Base-by-base conservation (phyloP, 2,113 vertebrate species). In the Pica pica region DNA sequence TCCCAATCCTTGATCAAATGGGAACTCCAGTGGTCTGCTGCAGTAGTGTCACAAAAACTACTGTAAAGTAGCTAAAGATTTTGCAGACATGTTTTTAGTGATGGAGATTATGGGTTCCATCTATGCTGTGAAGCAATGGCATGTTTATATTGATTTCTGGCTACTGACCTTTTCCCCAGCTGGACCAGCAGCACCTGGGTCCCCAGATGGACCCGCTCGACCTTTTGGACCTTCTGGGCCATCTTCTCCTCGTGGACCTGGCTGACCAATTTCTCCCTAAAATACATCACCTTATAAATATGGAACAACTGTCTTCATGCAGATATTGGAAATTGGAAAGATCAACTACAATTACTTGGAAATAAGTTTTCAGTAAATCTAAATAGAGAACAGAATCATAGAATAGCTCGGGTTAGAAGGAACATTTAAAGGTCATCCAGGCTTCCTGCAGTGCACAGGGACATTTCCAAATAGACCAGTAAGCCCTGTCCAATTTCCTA, bases 161-260 rank as follows among this genome's bases (percentile, higher is more conserved):
- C 59, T 74, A 97, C 98, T 60, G 37, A 99, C 99, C 99, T 99
- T 99, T 94, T 99, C 99, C 64, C 99, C 99, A 93, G 99, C 98
- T 42, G 97, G 98, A 80, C 99, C 99, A 44, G 98, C 27, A 59
- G 99, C 98, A 77, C 99, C 99, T 4, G 98, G 90, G 82, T 99
- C 99, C 89, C 99, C 99, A 16, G 97, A 97, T 47, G 99, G 99
- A 47, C 99, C 99, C 6, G 98, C 64, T 90, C 99, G 98, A 79
- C 99, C 99, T 97, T 99, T 99, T 15, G 99, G 99, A 85, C 99
- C 99, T 97, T 99, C 99, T 19, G 99, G 99, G 64, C 99, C 99
- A 31, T 99, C 99, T 95, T 99, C 99, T 97, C 99, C 99, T 92
- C 99, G 98, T 39, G 98, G 81, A 20, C 99, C 99, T 9, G 98